phyloP scores from a whole-genome alignment of 2,888 invertebrate species.

The Macropis europaea region DNA sequence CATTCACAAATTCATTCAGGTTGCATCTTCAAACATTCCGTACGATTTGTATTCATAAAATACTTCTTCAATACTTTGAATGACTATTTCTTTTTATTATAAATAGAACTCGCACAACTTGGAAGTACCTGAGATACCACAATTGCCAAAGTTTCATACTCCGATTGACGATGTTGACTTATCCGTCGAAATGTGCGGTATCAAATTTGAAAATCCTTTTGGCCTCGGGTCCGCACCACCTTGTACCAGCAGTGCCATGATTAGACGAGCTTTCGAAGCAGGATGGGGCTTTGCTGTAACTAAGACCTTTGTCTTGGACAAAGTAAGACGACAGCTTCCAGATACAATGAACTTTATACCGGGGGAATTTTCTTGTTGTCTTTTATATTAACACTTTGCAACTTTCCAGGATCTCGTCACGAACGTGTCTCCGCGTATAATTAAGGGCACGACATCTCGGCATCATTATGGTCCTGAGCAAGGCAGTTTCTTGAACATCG shows the following conservation, averaged over 20 bases:
- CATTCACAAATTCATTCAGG: conserved; percentile 95
- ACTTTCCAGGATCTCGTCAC: conserved; percentile 91
- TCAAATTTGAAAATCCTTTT: conserved; percentile 97
- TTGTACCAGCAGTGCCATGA: conserved; percentile 96
- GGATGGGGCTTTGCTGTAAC: conserved; percentile 99
- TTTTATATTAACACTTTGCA: no score
- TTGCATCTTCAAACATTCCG: conserved; percentile 67
- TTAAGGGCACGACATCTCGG: conserved; percentile 95
- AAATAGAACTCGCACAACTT: conserved; percentile 79
- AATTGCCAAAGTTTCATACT: conserved; percentile 94
- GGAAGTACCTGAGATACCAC: conserved; percentile 84
- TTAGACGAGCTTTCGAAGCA: conserved; percentile 94
- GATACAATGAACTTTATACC: no score
- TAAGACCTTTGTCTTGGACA: conserved; percentile 97
- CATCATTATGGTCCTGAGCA: conserved; percentile 97
- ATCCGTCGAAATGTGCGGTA: conserved; percentile 94
- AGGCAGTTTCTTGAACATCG: conserved; percentile 97
- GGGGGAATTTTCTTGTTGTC: no score
- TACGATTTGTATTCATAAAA: background rate
- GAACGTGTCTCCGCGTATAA: conserved; percentile 98
- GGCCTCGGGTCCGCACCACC: conserved; percentile 99
- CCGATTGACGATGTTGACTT: conserved; percentile 97
- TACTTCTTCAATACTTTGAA: background rate
- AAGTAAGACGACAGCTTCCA: no score
- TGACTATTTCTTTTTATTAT: background rate